Evolutionary conservation across 2,888 invertebrate species (phyloP).

Genomic region (Melangyna quadrimaculata): DNA sequence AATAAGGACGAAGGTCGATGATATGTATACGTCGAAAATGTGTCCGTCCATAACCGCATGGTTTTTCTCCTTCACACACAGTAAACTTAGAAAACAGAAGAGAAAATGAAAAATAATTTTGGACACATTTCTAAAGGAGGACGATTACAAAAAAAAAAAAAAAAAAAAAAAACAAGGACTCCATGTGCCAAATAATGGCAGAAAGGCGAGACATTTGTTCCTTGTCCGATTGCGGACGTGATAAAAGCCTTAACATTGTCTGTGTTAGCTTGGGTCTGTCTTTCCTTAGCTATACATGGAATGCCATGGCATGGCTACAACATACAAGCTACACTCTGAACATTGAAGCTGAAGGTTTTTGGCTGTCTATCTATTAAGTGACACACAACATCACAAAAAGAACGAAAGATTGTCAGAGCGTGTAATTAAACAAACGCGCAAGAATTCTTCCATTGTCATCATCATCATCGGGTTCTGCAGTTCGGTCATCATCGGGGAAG

Average conservation of each 20-base stretch:
- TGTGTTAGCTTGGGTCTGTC: background rate
- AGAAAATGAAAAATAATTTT: conserved; percentile 25
- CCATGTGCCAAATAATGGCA: conserved; percentile 51
- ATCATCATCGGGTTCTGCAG: background rate
- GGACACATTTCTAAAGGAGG: conserved; percentile 11
- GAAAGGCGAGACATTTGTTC: conserved; percentile 41
- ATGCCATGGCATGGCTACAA: background rate
- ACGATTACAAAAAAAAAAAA: background rate
- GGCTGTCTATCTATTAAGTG: conserved; percentile 6
- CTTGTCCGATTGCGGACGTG: conserved; percentile 55
- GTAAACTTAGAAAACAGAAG: background rate
- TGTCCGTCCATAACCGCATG: conserved; percentile 17
- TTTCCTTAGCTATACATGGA: background rate
- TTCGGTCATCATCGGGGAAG: background rate
- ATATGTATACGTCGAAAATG: conserved; percentile 17
- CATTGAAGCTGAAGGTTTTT: conserved; percentile 1
- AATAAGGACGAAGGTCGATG: conserved; percentile 13
- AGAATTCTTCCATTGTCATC: conserved; percentile 37
- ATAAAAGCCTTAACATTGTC: conserved; percentile 49
- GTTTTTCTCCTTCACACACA: conserved; percentile 7
- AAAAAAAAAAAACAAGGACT: background rate
- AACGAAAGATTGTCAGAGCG: conserved; percentile 28
- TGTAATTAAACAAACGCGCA: conserved; percentile 58
- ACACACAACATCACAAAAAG: background rate
- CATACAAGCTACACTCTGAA: conserved; percentile 3